Evolutionary conservation across 2,797 vertebrate species (phyloP).

Genomic region (Lindbergichthys nudifrons): DNA sequence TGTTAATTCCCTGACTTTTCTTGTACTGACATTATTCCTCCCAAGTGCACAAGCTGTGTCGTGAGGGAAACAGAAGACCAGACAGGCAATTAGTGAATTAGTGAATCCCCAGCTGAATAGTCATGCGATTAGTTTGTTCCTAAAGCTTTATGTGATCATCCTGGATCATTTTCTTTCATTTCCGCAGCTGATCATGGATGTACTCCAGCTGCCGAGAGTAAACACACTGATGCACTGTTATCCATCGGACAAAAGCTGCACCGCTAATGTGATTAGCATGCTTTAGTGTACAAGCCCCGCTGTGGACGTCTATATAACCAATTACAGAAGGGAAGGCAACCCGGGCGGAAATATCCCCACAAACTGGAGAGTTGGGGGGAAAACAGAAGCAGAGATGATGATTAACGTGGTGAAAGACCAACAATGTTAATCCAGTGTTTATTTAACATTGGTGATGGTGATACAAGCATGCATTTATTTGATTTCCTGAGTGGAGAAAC

Average conservation of each 20-base stretch:
- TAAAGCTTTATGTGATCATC: conserved; percentile 62
- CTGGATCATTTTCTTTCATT: conserved; percentile 73
- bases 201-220: conserved; percentile 59
- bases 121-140: conserved; percentile 69
- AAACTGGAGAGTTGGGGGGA: neutral
- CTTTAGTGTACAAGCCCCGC: conserved; percentile 43
- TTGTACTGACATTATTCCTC: no score
- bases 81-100: conserved; percentile 59
- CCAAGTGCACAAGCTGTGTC: neutral
- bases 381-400: neutral
- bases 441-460: neutral
- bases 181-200: conserved; percentile 59
- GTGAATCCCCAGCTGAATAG: conserved; percentile 61
- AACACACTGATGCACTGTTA: conserved; percentile 46
- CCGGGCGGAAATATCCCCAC: neutral
- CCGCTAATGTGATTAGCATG: conserved; percentile 65
- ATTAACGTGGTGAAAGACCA: conserved; percentile 2
- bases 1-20: no score
- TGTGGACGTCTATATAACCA: conserved; percentile 56
- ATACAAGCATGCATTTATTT: neutral
- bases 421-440: conserved; percentile 16
- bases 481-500: neutral
- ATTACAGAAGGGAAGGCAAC: conserved; percentile 31
- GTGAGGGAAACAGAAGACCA: conserved; percentile 26
- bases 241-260: conserved; percentile 26